Conservation (phyloP, 2,797 vertebrate species). For the Eulemur albifrons region DNA sequence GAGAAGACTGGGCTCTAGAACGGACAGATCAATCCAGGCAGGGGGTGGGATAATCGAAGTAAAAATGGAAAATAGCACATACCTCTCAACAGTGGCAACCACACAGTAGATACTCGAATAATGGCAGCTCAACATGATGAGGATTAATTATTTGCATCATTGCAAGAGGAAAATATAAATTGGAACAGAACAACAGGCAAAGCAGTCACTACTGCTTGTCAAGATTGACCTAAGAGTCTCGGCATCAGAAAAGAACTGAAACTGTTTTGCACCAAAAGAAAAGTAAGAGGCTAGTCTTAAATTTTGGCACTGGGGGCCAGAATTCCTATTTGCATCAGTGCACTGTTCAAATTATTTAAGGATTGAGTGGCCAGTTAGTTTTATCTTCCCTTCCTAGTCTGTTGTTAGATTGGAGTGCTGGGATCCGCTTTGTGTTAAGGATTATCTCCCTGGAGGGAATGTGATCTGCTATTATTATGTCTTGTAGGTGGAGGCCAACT, state of each 20-base stretch:
- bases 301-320: background rate
- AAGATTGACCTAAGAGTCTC: background rate
- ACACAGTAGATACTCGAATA: background rate
- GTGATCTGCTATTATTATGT: background rate
- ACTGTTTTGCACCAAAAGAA: background rate
- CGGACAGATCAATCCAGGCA: background rate
- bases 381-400: conserved; percentile 13
- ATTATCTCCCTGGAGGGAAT: background rate
- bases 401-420: background rate
- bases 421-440: conserved; percentile 24
- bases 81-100: no score
- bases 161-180: background rate
- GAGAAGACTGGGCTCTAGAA: background rate
- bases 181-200: background rate
- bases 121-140: background rate
- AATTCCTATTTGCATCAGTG: background rate
- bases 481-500: background rate
- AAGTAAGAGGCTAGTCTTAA: background rate
- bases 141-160: background rate
- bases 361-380: background rate
- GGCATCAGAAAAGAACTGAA: background rate
- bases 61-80: rapidly evolving
- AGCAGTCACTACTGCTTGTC: background rate
- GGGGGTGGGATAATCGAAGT: background rate
- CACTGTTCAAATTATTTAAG: background rate